Evolutionary conservation across 2,888 invertebrate genomes (phyloP), one percentile per base, ranked within the genome.

Genomic region (Laspeyria flexula): DNA sequence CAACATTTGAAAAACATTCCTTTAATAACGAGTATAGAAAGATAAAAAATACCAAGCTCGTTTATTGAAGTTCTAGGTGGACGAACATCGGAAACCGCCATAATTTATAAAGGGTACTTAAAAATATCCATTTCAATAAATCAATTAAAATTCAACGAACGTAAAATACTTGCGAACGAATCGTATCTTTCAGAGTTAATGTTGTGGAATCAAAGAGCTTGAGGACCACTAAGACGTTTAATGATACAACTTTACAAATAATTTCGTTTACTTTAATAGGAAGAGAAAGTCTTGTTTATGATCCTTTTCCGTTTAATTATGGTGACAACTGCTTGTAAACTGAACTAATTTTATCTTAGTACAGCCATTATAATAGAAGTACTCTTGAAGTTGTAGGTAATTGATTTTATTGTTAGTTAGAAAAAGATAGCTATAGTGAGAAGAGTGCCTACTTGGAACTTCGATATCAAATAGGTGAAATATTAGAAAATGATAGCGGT

Each of bases 161-260:
- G 27, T 43, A 34, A 52, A 60, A 50, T 39, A 31, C 15, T 41
- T 40, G 18, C 31, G 34, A 43, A 39, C 15, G 18, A 43, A 57
- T 27, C 33, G 48, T 65, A 43, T 67, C 50, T 63, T 47, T 44
- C 21, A 29, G 41, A 57, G 49, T 49, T 52, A 73, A 72, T 71
- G 74, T 71, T 70, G 60, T 51, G 72, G 72, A 74, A 72, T 53
- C 52, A 56, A 58, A 46, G 56, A 63, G 65, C 47, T 51, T 58
- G 15, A 35, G 29, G 45, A 50, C 58, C 56, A 62, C 58, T 54
- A 59, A 57, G 42, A 21, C 50, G 21, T 33, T 60, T 63, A 62
- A 77, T 71, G 74, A 65, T 55, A 54, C 52, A 78, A 80, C 67
- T 80, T 78, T 47, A 47, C 60, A 62, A 65, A 79, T 73, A 73